A percentile compares a stretch with the other conserved stretches of the same genome.
Conservation (phyloP, 2,113 vertebrate genomes). For the Pseudopodoces humilis region DNA sequence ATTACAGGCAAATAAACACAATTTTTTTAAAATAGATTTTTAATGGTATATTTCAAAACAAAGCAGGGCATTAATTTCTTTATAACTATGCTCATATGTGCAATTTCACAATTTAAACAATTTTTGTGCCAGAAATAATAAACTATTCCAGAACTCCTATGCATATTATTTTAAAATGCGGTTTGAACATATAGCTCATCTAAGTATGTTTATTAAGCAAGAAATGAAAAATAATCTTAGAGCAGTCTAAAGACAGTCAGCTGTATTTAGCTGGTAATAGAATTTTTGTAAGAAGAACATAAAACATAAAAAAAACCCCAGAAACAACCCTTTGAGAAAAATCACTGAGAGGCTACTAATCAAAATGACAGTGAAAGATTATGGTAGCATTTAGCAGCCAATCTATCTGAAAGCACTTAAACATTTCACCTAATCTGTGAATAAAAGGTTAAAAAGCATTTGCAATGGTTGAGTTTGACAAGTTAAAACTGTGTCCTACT, state of each 20-base stretch:
- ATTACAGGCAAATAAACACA: accelerated
- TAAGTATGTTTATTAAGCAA: not conserved
- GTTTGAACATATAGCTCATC: not conserved
- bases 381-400: not conserved
- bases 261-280: not conserved
- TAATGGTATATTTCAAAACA: not conserved
- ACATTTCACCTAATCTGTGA: not conserved
- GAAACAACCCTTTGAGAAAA: not conserved
- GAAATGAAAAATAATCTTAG: not conserved
- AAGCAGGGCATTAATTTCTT: not conserved
- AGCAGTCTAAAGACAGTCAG: not conserved
- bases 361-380: not conserved
- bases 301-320: not conserved
- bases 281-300: not conserved
- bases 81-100: not conserved
- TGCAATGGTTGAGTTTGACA: not conserved
- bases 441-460: not conserved
- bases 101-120: not conserved
- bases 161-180: not conserved
- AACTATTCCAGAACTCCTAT: not conserved
- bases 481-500: not conserved
- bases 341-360: not conserved
- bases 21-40: not conserved
- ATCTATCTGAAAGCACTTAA: not conserved
- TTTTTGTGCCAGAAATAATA: not conserved